A percentile compares a stretch with the other conserved stretches of the same genome.
These are phyloP conservation scores for Greenwoodochromis staneri DNA, from an alignment of 2,113 vertebrate genomes.

Conservation along the genomic window DNA sequence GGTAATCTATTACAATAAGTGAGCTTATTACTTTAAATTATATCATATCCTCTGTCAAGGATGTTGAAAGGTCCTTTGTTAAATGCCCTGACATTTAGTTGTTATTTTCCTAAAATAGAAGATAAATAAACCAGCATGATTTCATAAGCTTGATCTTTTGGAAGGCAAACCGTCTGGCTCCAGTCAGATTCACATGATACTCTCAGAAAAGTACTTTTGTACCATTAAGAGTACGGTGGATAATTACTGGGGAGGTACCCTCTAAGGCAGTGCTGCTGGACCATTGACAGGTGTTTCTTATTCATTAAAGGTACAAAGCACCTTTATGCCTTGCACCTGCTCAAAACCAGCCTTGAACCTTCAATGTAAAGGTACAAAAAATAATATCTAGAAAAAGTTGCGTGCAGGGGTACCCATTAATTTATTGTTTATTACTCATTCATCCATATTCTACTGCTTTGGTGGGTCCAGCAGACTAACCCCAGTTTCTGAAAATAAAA, in stretches of 20 bases:
- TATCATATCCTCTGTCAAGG: not conserved
- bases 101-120: not conserved
- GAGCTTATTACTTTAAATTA: not conserved
- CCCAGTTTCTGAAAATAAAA: not conserved
- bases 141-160: not conserved
- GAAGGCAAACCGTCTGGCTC: rapidly evolving
- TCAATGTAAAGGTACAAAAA: not conserved
- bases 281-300: not conserved
- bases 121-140: not conserved
- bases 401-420: rapidly evolving
- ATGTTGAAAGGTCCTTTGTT: not conserved
- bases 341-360: not conserved
- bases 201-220: not conserved
- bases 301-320: not conserved
- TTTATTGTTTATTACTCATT: not conserved
- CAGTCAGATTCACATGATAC: not conserved
- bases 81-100: not conserved
- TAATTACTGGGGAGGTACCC: not conserved
- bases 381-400: not conserved
- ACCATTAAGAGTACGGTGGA: not conserved
- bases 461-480: not conserved
- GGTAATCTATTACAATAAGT: not conserved
- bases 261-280: rapidly evolving
- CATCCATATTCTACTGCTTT: not conserved
- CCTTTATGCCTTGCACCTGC: rapidly evolving